Evolutionary conservation across 2,797 vertebrate genomes (phyloP), one percentile per base, ranked within the genome.

Genomic region (Peromyscus nudipes): DNA sequence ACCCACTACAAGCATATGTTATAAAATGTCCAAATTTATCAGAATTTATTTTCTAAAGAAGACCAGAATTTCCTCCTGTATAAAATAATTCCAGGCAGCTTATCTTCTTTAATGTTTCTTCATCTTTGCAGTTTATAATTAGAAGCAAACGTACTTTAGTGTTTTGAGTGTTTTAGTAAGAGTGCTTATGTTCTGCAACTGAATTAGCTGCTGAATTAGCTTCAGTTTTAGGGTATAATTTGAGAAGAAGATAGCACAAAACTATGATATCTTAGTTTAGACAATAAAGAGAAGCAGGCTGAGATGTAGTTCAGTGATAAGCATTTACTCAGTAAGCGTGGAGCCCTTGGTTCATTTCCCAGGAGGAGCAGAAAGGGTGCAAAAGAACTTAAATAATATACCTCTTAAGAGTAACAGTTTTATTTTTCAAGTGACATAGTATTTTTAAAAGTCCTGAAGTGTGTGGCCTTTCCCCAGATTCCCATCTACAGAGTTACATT

Each of bases 31-130:
- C 81, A 80, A 75, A 69, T 80, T 80, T 75, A 67, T 91, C 82
- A 89, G 25, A 94, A 55, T 87, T 62, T 93, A 67, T 92, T 88
- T 96, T 94, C 96, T 82, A 84, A 67, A 73, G 62, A 92, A 55
- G 52, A 55, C 10, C 4, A 65, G 57, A 91, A 71, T 88, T 19
- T 97, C 40, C 16, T 92, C 94, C 77, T 90, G 40, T 80, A 60
- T 85, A 43, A 55, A 82, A 71, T 95, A 52, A 76, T 91, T 86
- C 80, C 90, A 84, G 31, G 34, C 37, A 90, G 69, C 21, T 87
- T 93, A 21, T 86, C 49, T 69, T 90, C 81, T 80, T 43, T 87
- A 84, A 40, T 77, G 40, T 86, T 89, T 89, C 34, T 93, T 27
- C 73, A 21, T 80, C 79, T 97, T 92, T 89, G 13, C 40, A 89